phyloP scores from a whole-genome alignment of 2,113 vertebrate species.

The Heterotis niloticus region DNA sequence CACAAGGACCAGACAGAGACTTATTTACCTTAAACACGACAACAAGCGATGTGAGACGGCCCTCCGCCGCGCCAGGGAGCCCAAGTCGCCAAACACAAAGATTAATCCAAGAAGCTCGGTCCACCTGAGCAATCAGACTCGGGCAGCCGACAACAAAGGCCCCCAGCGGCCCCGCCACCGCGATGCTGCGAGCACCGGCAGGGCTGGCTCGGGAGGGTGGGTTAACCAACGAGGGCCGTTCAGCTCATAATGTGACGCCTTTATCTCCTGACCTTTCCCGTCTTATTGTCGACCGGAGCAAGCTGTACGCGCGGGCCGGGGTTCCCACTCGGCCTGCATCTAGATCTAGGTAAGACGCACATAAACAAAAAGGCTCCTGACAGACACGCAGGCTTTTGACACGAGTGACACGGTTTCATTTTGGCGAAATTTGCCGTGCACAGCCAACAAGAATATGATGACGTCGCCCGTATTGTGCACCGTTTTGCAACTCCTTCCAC shows the following conservation, averaged over 20 bases:
- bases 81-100: slow-evolving; percentile 52
- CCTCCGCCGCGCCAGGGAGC: slow-evolving; percentile 45
- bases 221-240: neutral
- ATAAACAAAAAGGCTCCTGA: slow-evolving; percentile 53
- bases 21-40: slow-evolving; percentile 85
- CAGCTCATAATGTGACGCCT: neutral
- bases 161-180: neutral
- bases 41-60: slow-evolving; percentile 56
- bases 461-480: slow-evolving; percentile 34
- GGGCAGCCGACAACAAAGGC: slow-evolving; percentile 39
- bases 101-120: slow-evolving; percentile 53
- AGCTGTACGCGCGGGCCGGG: slow-evolving; percentile 8
- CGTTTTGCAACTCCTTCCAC: slow-evolving; percentile 62
- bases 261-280: slow-evolving; percentile 27
- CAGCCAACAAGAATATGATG: slow-evolving; percentile 10
- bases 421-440: slow-evolving; percentile 20
- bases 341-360: slow-evolving; percentile 69
- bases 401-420: slow-evolving; percentile 28
- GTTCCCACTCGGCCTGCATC: slow-evolving; percentile 54
- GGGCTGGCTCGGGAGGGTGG: neutral
- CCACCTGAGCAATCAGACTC: slow-evolving; percentile 61
- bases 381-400: slow-evolving; percentile 62
- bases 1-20: slow-evolving; percentile 64
- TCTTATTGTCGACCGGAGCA: slow-evolving; percentile 51
- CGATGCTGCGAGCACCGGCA: neutral